These are phyloP conservation scores for Deilephila elpenor DNA, from an alignment of 2,888 invertebrate species.

Conservation along the genomic window DNA sequence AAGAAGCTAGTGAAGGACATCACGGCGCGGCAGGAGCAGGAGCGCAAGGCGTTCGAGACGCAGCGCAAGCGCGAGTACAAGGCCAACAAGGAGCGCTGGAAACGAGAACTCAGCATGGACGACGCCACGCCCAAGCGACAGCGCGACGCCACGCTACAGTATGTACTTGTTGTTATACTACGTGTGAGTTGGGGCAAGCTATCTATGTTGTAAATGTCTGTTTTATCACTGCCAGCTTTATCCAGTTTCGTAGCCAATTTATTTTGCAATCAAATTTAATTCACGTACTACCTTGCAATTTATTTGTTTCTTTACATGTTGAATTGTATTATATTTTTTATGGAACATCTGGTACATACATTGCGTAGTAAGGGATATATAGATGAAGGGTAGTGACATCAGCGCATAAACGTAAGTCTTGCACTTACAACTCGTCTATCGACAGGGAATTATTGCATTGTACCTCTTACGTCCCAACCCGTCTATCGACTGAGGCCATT, in stretches of 20 bases:
- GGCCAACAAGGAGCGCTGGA: constrained; percentile 98
- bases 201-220: no score
- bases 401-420: no score
- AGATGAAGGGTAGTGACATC: no score
- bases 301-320: no score
- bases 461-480: no score
- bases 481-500: no score
- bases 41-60: constrained; percentile 95
- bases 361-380: no score
- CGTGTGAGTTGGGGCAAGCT: background rate
- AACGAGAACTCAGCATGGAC: constrained; percentile 95
- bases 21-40: constrained; percentile 93
- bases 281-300: background rate
- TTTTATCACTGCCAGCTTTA: no score
- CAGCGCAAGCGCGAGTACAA: constrained; percentile 99
- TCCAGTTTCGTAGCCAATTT: background rate
- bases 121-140: constrained; percentile 96
- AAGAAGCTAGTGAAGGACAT: constrained; percentile 97
- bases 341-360: no score
- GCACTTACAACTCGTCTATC: no score
- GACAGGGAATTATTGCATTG: no score
- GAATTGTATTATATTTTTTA: no score
- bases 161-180: constrained; percentile 52
- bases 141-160: constrained; percentile 95
- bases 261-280: background rate